Base-by-base conservation (phyloP, 2,797 vertebrate species). In the Eulemur rubriventer region DNA sequence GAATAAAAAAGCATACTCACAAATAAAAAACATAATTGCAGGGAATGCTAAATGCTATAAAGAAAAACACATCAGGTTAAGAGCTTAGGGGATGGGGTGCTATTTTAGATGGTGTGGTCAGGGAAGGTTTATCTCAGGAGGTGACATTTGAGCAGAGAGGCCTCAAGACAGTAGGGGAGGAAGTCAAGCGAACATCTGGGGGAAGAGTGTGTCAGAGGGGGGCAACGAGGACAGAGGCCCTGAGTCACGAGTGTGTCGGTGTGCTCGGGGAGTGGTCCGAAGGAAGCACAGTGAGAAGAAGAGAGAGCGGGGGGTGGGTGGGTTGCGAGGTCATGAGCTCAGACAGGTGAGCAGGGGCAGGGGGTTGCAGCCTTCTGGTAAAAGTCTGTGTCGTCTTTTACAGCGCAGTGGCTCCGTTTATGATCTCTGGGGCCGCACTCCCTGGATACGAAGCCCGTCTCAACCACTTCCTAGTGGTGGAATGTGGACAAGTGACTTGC, bases 181-280 rank as follows among this genome's bases (percentile, higher is more conserved):
- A 35, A 17, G 48, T 46, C 57, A 61, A 24, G 30, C 2, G 24
- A 63, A 65, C 11, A 12, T 1, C 0, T 7, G 2, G 7, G 5
- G 7, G 8, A 80, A 76, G 33, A 16, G 17, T n/a, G 4, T 16
- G 6, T 65, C 28, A 73, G 22, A 79, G 57, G 48, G 55, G 26
- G 52, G 30, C 24, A 4, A 0, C 0, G 20, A 72, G 17, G 30
- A 18, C 5, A 6, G 61, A 24, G 28, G 10, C 52, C 30, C 38
- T 16, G 33, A 91, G 12, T 10, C 28, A 18, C n/a, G 3, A 61
- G 52, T 3, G 12, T n/a, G 6, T 7, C 30, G 22, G n/a, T 33
- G 59, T 33, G 2, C 24, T 1, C 35, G 22, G 63, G 30, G 20
- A 70, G n/a, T 0, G 24, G 33, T 41, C 7, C 26, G 7, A 8